These are phyloP conservation scores for Pedetes capensis DNA, from an alignment of 2,113 vertebrate species.

Conservation along the genomic window DNA sequence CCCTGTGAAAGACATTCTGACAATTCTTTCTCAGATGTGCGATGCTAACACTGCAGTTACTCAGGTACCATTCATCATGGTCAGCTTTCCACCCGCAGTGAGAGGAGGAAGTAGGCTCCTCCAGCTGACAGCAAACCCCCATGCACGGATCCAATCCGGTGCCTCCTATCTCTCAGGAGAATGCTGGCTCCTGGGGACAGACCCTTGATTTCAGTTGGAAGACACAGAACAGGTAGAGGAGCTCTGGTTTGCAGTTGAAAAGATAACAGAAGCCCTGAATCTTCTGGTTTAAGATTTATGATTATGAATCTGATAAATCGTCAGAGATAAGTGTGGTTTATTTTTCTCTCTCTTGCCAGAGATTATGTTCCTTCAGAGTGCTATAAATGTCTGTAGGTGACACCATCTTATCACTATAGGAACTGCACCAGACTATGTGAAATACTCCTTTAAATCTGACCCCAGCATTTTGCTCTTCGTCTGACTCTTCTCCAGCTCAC, in stretches of 20 bases:
- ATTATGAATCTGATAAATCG: conserved; percentile 68
- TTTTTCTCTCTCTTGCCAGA: conserved; percentile 59
- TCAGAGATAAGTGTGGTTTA: conserved; percentile 52
- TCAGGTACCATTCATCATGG: conserved; percentile 50
- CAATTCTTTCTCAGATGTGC: not conserved
- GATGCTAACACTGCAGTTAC: not conserved
- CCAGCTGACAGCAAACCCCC: conserved; percentile 37
- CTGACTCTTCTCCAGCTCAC: not conserved
- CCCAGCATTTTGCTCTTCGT: not conserved
- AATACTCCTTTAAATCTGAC: conserved; percentile 63
- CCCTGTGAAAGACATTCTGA: conserved; percentile 19
- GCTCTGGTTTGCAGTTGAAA: conserved; percentile 58
- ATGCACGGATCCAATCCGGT: not conserved
- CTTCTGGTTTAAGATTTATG: conserved; percentile 73
- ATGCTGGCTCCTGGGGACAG: not conserved
- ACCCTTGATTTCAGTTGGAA: not conserved
- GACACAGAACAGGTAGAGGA: conserved; percentile 39
- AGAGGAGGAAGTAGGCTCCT: not conserved
- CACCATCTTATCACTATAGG: conserved; percentile 63
- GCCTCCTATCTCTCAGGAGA: not conserved
- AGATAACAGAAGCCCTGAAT: conserved; percentile 56
- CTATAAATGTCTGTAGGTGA: conserved; percentile 69
- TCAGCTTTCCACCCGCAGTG: conserved; percentile 44
- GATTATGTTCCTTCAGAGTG: conserved; percentile 54
- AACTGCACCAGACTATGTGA: conserved; percentile 35